Evolutionary conservation across 2,113 vertebrate genomes (phyloP), one percentile per base, ranked within the genome.

Genomic region (Acanthochromis polyacanthus): DNA sequence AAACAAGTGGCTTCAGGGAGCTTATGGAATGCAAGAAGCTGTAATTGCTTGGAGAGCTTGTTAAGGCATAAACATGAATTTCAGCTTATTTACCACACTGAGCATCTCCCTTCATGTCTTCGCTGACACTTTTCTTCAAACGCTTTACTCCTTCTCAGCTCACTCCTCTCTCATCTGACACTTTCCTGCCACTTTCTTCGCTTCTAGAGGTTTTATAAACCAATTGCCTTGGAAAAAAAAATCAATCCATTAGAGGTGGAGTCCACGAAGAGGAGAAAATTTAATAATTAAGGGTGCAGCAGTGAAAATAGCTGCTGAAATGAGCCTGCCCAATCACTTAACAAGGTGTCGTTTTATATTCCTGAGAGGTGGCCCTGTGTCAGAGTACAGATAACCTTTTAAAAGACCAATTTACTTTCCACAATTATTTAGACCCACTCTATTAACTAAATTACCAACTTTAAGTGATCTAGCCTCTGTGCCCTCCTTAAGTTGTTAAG

Each of bases 281-380:
- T 38, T 85, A 90, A 87, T 90, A 91, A 89, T 92, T 88, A 89
- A 71, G 38, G 71, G 30, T 58, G 78, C 74, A 60, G 79, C 64
- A 38, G 73, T 65, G 83, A 69, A 88, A 80, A 69, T 70, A 80
- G 82, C 68, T 60, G 55, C 71, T 61, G 78, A 88, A 86, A 92
- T 76, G 70, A 89, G 80, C 68, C 86, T 83, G 87, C 88, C 84
- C 89, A 88, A 88, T 90, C 87, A 78, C 83, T 92, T 90, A 88
- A 91, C 89, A 86, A 88, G 85, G 60, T 80, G 74, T 85, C 46
- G 57, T 80, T 92, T 92, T 85, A 89, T 89, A 90, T 91, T 91
- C 90, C 86, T 77, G 65, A 56, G 75, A 84, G 60, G 78, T 61
- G 78, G 73, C 71, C 58, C 40, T 1, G 60, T 81, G 89, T 92